phyloP scores from a whole-genome alignment of 2,797 vertebrate genomes.

The Phoxinus dragarum region DNA sequence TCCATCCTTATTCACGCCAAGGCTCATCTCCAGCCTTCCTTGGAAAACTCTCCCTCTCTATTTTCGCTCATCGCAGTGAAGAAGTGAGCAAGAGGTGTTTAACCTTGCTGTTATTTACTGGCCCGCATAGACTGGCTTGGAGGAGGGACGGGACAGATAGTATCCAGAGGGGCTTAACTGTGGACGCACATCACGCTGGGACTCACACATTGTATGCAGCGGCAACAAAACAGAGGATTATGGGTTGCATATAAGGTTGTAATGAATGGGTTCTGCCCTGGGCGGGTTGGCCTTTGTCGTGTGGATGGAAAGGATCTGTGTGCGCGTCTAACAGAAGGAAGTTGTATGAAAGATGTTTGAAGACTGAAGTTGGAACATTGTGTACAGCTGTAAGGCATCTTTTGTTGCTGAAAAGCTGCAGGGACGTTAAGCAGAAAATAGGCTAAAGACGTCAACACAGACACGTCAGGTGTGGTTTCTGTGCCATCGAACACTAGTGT shows the following conservation, averaged over 20 bases:
- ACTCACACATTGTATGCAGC: conserved; percentile 11
- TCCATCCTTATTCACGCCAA: conserved; percentile 74
- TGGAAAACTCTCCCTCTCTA: conserved; percentile 11
- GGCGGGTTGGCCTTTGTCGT: neutral
- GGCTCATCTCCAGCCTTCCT: conserved; percentile 54
- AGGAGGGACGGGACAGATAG: conserved; percentile 45
- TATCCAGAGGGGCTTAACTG: conserved; percentile 18
- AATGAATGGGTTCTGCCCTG: conserved; percentile 15
- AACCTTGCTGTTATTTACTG: conserved; percentile 61
- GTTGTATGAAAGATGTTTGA: conserved; percentile 18
- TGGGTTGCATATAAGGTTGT: conserved; percentile 24
- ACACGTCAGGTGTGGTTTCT: neutral
- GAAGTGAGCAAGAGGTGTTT: conserved; percentile 49
- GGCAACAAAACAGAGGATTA: conserved; percentile 39
- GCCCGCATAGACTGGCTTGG: conserved; percentile 20
- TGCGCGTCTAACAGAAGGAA: neutral
- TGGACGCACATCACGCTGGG: conserved; percentile 12
- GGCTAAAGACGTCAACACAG: conserved; percentile 14
- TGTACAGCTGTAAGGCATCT: conserved; percentile 23
- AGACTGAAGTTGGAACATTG: conserved; percentile 17
- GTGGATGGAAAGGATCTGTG: conserved; percentile 1
- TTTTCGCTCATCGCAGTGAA: neutral
- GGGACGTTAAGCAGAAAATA: neutral
- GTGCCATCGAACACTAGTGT: neutral
- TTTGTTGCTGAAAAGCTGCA: conserved; percentile 22